Base-by-base conservation (phyloP, 2,113 vertebrate species). In the Arothron firmamentum region DNA sequence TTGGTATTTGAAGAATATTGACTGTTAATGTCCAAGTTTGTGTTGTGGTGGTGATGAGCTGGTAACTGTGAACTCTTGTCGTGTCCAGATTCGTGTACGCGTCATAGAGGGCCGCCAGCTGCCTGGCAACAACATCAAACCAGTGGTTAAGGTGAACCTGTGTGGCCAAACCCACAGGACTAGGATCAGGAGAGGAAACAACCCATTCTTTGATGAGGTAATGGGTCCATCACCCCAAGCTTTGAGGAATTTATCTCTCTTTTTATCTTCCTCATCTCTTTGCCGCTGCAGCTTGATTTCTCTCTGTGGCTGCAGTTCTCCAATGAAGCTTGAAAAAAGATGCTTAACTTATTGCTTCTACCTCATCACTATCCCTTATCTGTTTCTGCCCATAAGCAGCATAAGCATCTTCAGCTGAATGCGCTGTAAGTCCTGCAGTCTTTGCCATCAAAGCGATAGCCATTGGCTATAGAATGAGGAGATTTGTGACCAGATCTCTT, bases 131-230 rank as follows among this genome's bases (percentile, higher is more conserved):
- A 96, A 97, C 80, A 91, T 98, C 78, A 97, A 92, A 59, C 96
- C 96, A 0, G 95, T 99, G 49, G 93, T 94, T 18, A 98, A 97
- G 88, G 93, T 95, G 69, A 92, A 92, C 3, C 4, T 94, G 23
- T 96, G 94, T 15, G 93, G 92, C 60, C 93, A 98, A 69, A 97
- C 94, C 15, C 94, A 97, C 69, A 89, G 95, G 74, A 97, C 96
- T 3, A 94, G 96, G 76, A 94, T 96, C 66, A 93, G 91, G 81
- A 92, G 92, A 88, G 96, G 96, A 68, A 97, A 95, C 77, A 98
- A 96, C 74, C 95, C 96, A 0, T 97, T 92, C 84, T 99, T 95
- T 86, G 92, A 99, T 80, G 95, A 99, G 92, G 96, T 96, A 79
- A 57, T 23, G 3, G 52, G 19, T 50, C 45, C 18, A 56, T 52